A percentile compares a stretch with the other conserved stretches of the same genome.
Evolutionary conservation across 2,113 vertebrate genomes (phyloP).

Genomic region (Desmodus rotundus): DNA sequence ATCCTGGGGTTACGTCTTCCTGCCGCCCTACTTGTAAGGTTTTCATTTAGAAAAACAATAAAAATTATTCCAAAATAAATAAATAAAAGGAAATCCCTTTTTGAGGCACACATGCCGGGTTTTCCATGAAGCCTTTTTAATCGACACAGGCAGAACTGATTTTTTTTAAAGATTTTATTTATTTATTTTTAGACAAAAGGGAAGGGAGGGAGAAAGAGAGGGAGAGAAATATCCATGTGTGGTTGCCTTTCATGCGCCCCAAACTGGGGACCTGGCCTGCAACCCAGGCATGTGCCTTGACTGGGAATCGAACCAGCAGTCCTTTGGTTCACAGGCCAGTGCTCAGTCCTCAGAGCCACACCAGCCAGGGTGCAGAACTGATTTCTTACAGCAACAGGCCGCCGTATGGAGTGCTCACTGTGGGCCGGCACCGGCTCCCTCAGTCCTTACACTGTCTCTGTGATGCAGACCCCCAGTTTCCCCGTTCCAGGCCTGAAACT

Average conservation of each 20-base stretch:
- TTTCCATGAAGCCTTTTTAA: background rate
- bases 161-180: too few species aligned
- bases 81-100: background rate
- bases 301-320: too few species aligned
- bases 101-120: background rate
- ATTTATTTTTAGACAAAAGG: too few species aligned
- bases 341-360: too few species aligned
- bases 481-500: too few species aligned
- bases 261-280: too few species aligned
- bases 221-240: too few species aligned
- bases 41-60: background rate
- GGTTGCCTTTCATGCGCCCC: too few species aligned
- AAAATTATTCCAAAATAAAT: background rate
- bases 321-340: too few species aligned
- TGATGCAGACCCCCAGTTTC: background rate
- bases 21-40: background rate
- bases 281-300: too few species aligned
- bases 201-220: too few species aligned
- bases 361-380: too few species aligned
- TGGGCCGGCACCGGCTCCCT: background rate
- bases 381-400: background rate
- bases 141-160: background rate
- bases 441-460: background rate
- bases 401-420: rapidly evolving
- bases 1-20: background rate